Base-by-base conservation (phyloP, 2,797 vertebrate species). In the Chloroceryle amazona region DNA sequence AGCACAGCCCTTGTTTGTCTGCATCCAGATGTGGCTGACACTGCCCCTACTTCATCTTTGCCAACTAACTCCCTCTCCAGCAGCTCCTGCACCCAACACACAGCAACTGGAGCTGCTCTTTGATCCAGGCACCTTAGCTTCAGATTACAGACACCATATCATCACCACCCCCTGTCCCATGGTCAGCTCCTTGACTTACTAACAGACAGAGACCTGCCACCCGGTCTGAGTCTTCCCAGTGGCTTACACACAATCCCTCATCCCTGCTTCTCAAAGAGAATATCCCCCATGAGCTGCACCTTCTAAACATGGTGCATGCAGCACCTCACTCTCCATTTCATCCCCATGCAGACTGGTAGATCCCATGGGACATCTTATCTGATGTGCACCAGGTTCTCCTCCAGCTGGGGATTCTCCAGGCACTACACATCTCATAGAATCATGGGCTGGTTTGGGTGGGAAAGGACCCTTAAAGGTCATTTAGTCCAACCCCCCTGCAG, bases 21-120 rank as follows among this genome's bases (percentile, higher is more conserved):
- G 60, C 51, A 52, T 20, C 63, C 55, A 81, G 44, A 71, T 51
- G 66, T 9, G 81, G 10, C 66, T 46, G 55, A 58, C 1, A 12
- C 44, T 29, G 25, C 62, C 41, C 13, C 7, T 4, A 18, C 33
- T 13, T 31, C 0, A 0, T 5, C 35, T 33, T 33, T 83, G 65
- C 33, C 68, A 37, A n/a, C 39, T 9, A 11, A 10, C 31, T 11
- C 47, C 8, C 9, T 10, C 19, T 68, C 35, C 42, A 42, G 91
- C 60, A 61, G 65, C 0, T 55, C 66, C 90, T 51, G 46, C 68
- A 67, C 3, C 47, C 70, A 37, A 13, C 63, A 46, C 10, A 0
- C 10, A 10, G 26, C 49, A 52, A 9, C n/a, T 11, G 4, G 68
- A 78, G 70, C 9, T 52, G 66, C 44, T 35, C 61, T 37, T 25